A percentile compares a stretch with the other conserved stretches of the same genome.
phyloP scores from a whole-genome alignment of 2,888 invertebrate genomes.

The Mythimna impura region DNA sequence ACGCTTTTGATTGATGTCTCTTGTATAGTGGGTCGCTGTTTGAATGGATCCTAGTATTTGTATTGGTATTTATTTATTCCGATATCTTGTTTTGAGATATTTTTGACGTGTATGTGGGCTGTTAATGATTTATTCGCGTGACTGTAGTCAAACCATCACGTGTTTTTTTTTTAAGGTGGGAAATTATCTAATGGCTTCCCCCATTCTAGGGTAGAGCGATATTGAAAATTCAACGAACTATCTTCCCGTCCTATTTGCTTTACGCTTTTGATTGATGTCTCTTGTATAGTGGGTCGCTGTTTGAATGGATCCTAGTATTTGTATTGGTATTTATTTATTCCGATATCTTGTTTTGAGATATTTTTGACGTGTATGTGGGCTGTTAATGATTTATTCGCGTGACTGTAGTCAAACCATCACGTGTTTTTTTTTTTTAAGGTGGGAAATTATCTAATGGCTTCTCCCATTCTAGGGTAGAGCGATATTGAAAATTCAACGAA shows the following conservation, averaged over 20 bases:
- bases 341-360: constrained; percentile 8
- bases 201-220: too few relatives aligned
- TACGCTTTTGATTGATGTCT: constrained; percentile 34
- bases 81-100: constrained; percentile 10
- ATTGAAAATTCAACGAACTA: constrained; percentile 27
- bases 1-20: constrained; percentile 34
- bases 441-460: too few relatives aligned
- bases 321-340: constrained; percentile 4
- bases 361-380: background rate
- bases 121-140: background rate
- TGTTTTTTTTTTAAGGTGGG: too few relatives aligned
- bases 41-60: constrained; percentile 20
- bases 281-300: constrained; percentile 2
- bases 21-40: constrained; percentile 5
- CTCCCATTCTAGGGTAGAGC: too few relatives aligned
- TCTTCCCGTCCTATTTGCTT: constrained; percentile 18
- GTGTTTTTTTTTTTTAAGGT: too few relatives aligned
- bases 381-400: background rate
- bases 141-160: background rate
- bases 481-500: constrained; percentile 28
- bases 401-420: background rate
- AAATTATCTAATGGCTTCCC: too few relatives aligned
- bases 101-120: background rate
- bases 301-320: constrained; percentile 22
- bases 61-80: constrained; percentile 1